Evolutionary conservation across 2,113 vertebrate species (phyloP), one percentile per base, ranked within the genome.

Genomic region (Accipiter virgatus): DNA sequence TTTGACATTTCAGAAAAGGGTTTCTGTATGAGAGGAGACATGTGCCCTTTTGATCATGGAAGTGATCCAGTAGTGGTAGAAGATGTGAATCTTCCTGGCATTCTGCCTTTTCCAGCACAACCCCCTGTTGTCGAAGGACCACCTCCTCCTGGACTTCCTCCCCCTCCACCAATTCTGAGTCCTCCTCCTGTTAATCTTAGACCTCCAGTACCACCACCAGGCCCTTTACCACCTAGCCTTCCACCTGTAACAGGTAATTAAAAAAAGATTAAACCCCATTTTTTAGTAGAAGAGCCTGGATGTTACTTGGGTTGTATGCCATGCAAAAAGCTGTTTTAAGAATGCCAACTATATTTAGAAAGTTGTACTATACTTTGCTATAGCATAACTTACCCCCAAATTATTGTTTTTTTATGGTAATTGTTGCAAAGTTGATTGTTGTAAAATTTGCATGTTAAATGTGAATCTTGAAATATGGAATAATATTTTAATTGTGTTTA

Each of bases 11-110:
- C 97, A 99, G 99, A 99, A 96, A 99, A 99, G 88, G 99, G 99
- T 72, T 99, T 99, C 98, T 99, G 99, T 97, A 99, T 99, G 99
- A 98, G 99, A 93, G 99, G 99, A 63, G 99, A 99, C 96, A 99
- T 99, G 99, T 99, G 99, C 97, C 99, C 99, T 73, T 99, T 99
- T 85, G 99, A 99, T 98, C 99, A 99, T 43, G 99, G 99, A 96
- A 99, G 99, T 15, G 99, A 99, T 97, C 99, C 99, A 4, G 99
- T 99, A 71, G 99, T 99, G 62, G 99, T 99, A 95, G 99, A 99
- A 98, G 99, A 99, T 93, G 99, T 99, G 82, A 99, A 99, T 97
- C 98, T 99, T 95, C 99, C 99, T 94, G 99, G 97, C 95, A 99
- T 99, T 92, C 97, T 99, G 90, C 99, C 99, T 93, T 99, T 99